Evolutionary conservation across 1,140 invertebrate species (phyloP), one percentile per base, ranked within the genome.

Genomic region (Ceratitis capitata): DNA sequence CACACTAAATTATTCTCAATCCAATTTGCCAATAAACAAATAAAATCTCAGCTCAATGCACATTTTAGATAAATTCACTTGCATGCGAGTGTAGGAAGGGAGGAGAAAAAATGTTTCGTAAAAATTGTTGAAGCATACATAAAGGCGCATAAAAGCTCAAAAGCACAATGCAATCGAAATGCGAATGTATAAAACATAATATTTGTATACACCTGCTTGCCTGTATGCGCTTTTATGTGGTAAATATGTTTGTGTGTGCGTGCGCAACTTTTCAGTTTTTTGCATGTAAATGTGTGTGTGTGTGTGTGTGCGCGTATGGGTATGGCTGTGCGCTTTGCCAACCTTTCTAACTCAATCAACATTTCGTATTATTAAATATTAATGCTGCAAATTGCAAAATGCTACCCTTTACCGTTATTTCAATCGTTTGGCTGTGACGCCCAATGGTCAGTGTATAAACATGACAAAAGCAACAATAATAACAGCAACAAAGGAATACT

Each of bases 351-450:
- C 69, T 78, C 69, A 78, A 78, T 90, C 87, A 90, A 89, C 88
- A 88, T 89, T 89, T 90, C 88, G 85, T 88, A 85, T 87, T 90
- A 90, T 90, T 90, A 90, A 90, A 90, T 90, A 90, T 90, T 90
- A 90, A 90, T 90, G 82, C 47, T 26, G 19, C 82, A 83, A 58
- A 83, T 78, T 78, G 82, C 82, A 83, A 83, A 83, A 83, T 83
- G 45, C 53, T 58, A 78, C 69, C 69, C 69, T 78, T 78, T 78
- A n/a, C n/a, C 69, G 69, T 47, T 78, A 78, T 78, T 45, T 78
- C 26, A 39, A 47, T 19, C 69, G 39, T 1, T 74, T 16, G 32
- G n/a, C 19, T 32, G 32, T 39, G 69, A 78, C 69, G 42, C 69
- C 69, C 69, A 78, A 78, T 78, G 69, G 69, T 78, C 69, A 78